phyloP scores from a whole-genome alignment of 2,797 vertebrate species.

The Orestias chungarensis region DNA sequence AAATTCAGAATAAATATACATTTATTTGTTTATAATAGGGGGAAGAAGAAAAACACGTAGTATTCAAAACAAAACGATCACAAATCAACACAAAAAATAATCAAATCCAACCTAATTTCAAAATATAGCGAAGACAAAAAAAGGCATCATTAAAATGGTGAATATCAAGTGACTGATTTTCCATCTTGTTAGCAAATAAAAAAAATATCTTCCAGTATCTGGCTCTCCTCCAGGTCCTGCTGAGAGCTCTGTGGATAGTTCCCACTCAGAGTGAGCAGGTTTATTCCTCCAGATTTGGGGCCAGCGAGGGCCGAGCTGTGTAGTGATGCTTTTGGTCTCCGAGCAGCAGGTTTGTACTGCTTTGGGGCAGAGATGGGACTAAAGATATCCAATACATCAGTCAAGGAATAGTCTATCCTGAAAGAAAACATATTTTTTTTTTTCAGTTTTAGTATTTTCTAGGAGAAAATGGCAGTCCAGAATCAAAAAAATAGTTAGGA shows the following conservation, averaged over 20 bases:
- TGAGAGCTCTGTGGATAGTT: constrained; percentile 44
- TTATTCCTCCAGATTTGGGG: constrained; percentile 20
- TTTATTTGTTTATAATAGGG: constrained; percentile 63
- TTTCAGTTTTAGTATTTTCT: constrained; percentile 23
- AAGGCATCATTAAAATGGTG: constrained; percentile 3
- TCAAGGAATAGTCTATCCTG: constrained; percentile 85
- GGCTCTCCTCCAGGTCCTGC: constrained; percentile 89
- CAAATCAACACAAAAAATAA: too few species aligned
- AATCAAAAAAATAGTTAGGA: neutral
- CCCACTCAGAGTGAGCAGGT: constrained; percentile 42
- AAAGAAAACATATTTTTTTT: constrained; percentile 13
- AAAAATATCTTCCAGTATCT: constrained; percentile 94
- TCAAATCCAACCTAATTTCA: constrained; percentile 42
- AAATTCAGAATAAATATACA: constrained; percentile 55
- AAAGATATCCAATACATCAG: constrained; percentile 86
- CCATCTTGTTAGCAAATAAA: constrained; percentile 85
- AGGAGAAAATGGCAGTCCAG: too few species aligned
- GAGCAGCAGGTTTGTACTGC: constrained; percentile 38
- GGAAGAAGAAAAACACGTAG: constrained; percentile 3
- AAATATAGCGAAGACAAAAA: constrained; percentile 27
- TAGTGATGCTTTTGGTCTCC: constrained; percentile 26
- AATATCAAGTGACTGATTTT: constrained; percentile 23
- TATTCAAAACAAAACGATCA: constrained; percentile 4
- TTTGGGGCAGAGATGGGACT: constrained; percentile 73
- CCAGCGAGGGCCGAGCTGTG: constrained; percentile 21